Percentiles rank a stretch among this genome's conserved stretches.
These are phyloP conservation scores for Leptodactylus fuscus DNA, from an alignment of 2,113 vertebrate genomes.

Conservation along the genomic window DNA sequence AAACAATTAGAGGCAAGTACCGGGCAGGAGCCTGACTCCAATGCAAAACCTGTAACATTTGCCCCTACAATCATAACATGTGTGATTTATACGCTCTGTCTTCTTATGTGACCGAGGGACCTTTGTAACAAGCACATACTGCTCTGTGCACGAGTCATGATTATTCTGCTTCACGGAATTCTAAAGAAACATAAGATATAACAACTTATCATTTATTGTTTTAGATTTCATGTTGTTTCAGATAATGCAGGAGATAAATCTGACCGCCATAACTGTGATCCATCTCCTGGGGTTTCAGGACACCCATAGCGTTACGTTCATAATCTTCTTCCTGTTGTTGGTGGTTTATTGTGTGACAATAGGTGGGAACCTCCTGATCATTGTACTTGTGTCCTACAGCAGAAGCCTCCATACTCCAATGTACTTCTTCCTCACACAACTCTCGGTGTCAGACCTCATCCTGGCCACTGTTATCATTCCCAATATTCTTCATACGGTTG, in stretches of 20 bases:
- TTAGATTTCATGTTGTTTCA: neutral
- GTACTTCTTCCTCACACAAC: slow-evolving; percentile 44
- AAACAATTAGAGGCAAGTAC: too few relatives aligned
- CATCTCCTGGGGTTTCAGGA: slow-evolving; percentile 34
- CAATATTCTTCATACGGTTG: neutral
- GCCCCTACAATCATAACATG: too few relatives aligned
- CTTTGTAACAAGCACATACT: too few relatives aligned
- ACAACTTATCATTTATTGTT: too few relatives aligned
- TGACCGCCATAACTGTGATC: neutral
- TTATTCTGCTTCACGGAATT: too few relatives aligned
- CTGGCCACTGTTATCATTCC: slow-evolving; percentile 18
- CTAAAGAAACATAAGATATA: too few relatives aligned
- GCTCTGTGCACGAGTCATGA: too few relatives aligned
- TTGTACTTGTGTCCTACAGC: neutral
- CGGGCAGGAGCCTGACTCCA: too few relatives aligned
- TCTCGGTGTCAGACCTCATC: slow-evolving; percentile 25
- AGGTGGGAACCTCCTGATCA: slow-evolving; percentile 18
- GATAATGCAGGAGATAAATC: slow-evolving; percentile 7
- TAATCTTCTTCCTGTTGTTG: neutral
- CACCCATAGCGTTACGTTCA: neutral
- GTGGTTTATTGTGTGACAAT: slow-evolving; percentile 26
- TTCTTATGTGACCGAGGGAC: too few relatives aligned
- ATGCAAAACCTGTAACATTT: too few relatives aligned
- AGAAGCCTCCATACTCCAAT: slow-evolving; percentile 24
- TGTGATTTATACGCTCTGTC: too few relatives aligned